A percentile compares a stretch with the other conserved stretches of the same genome.
These are phyloP conservation scores for Hippoglossus stenolepis DNA, from an alignment of 2,113 vertebrate species.

Conservation along the genomic window DNA sequence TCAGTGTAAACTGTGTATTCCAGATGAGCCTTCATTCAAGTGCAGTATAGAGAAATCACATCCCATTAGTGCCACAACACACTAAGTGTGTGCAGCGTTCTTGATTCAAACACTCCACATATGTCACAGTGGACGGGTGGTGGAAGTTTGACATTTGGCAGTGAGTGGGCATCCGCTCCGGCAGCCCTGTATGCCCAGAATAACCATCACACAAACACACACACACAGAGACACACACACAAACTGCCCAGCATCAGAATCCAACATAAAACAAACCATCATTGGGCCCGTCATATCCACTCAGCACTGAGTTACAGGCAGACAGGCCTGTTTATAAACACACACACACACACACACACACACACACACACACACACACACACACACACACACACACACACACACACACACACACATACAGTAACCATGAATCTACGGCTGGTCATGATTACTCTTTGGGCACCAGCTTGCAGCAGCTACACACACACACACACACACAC, in stretches of 20 bases:
- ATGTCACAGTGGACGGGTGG: constrained; percentile 51
- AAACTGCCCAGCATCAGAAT: constrained; percentile 67
- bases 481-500: constrained; percentile 9
- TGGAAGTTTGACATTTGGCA: constrained; percentile 77
- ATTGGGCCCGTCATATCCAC: constrained; percentile 75
- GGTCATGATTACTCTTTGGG: constrained; percentile 68
- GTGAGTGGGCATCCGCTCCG: constrained; percentile 66
- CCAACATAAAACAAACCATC: constrained; percentile 81
- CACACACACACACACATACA: constrained; percentile 22
- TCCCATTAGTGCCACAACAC: constrained; percentile 46
- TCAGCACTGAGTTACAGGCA: constrained; percentile 72
- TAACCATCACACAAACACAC: constrained; percentile 30
- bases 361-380: too few species aligned
- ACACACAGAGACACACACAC: constrained; percentile 7
- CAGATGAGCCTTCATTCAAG: constrained; percentile 46
- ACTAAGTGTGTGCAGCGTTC: constrained; percentile 56
- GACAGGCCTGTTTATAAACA: constrained; percentile 78
- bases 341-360: constrained; percentile 58
- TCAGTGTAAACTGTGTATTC: constrained; percentile 8
- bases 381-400: constrained; percentile 26
- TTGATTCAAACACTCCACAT: constrained; percentile 59
- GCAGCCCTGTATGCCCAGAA: constrained; percentile 66
- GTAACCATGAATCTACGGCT: constrained; percentile 46
- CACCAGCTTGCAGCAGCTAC: constrained; percentile 30
- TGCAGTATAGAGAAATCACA: constrained; percentile 33